A percentile compares a stretch with the other conserved stretches of the same genome.
Conservation (phyloP, 2,113 vertebrate species). For the Pyrgilauda ruficollis region DNA sequence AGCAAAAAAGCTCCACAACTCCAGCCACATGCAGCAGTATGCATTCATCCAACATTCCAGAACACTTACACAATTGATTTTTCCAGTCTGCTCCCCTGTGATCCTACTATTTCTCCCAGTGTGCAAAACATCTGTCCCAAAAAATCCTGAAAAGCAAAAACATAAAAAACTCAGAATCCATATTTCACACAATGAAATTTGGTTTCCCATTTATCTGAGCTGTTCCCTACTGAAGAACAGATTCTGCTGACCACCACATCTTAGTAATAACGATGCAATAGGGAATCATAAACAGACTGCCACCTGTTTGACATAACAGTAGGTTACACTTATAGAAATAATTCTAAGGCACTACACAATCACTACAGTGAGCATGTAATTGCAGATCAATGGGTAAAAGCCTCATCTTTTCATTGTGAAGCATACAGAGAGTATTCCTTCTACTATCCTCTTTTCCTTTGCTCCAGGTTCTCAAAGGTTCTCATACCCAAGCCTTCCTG, state of each 20-base stretch:
- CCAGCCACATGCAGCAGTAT: neutral
- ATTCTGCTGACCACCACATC: neutral
- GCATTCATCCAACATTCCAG: neutral
- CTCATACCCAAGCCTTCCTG: neutral
- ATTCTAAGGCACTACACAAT: neutral
- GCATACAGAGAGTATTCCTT: neutral
- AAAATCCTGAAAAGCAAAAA: slow-evolving; percentile 85
- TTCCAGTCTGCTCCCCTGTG: slow-evolving; percentile 89
- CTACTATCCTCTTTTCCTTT: neutral
- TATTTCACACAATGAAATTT: neutral
- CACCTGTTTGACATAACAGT: neutral
- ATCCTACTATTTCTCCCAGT: slow-evolving; percentile 94
- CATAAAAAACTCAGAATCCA: neutral
- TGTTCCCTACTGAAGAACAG: neutral
- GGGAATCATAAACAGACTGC: neutral
- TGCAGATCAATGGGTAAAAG: neutral
- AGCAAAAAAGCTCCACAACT: neutral
- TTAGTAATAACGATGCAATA: neutral
- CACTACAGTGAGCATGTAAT: neutral
- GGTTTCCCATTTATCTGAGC: neutral
- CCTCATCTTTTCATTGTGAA: neutral
- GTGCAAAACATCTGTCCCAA: slow-evolving; percentile 93
- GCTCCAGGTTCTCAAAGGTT: neutral
- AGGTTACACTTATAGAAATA: neutral
- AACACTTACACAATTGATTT: slow-evolving; percentile 91